A percentile compares a stretch with the other conserved stretches of the same genome.
phyloP scores from a whole-genome alignment of 92 coral and sea anemone species.

The Parazoanthus swiftii region DNA sequence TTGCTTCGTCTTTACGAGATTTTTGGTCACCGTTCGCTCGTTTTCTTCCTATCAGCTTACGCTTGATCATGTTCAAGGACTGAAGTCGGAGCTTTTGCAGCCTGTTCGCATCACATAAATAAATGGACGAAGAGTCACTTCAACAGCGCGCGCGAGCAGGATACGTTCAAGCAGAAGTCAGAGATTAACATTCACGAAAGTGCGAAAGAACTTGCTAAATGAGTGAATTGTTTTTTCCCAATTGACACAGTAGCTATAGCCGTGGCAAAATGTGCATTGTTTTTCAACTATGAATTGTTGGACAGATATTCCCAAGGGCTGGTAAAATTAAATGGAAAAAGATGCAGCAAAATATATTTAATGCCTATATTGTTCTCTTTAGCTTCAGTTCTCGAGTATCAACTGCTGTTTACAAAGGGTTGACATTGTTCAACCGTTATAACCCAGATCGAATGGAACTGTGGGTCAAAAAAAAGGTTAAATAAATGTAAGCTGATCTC shows the following conservation, averaged over 20 bases:
- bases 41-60: not conserved
- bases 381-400: no score
- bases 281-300: not conserved
- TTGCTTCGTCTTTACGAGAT: not conserved
- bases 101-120: not conserved
- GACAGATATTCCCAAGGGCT: not conserved
- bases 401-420: no score
- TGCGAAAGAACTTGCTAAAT: not conserved
- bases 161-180: not conserved
- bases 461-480: no score
- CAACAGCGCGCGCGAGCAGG: not conserved
- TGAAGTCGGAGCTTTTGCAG: not conserved
- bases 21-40: not conserved
- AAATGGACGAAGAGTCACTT: not conserved
- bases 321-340: not conserved
- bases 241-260: not conserved
- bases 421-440: no score
- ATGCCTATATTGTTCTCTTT: no score
- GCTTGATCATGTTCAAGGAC: not conserved
- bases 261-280: not conserved
- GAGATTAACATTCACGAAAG: not conserved
- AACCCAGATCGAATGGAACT: no score
- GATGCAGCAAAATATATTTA: no score
- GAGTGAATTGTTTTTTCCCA: no score
- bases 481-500: no score